Evolutionary conservation across 2,797 vertebrate genomes (phyloP).

Genomic region (Aldrovandia affinis): DNA sequence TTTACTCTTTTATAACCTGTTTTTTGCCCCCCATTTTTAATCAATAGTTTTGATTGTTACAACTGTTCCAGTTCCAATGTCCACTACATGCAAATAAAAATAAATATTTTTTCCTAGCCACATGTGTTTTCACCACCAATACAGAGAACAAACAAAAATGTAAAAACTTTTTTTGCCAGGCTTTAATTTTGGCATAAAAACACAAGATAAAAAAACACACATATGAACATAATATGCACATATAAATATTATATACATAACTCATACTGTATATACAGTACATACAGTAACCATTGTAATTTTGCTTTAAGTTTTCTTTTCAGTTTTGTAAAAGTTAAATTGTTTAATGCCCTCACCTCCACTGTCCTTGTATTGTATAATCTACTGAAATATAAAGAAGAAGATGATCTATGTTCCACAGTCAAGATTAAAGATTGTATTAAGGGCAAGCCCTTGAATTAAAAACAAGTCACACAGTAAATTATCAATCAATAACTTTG

Average conservation of each 20-base stretch:
- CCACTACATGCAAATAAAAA: background rate
- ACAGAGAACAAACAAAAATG: background rate
- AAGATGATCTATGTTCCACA: background rate
- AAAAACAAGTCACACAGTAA: background rate
- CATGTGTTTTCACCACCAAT: background rate
- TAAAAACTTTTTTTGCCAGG: too few species aligned
- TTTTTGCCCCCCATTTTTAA: background rate
- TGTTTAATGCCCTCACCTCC: background rate
- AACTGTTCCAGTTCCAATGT: background rate
- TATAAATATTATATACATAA: too few species aligned
- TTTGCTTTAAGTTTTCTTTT: too few species aligned
- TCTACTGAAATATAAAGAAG: background rate
- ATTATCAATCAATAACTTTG: conserved; percentile 17
- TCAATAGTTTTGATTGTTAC: background rate
- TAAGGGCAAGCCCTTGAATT: background rate
- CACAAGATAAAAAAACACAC: too few species aligned
- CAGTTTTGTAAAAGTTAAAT: background rate
- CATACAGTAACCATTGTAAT: too few species aligned
- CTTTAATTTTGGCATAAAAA: too few species aligned
- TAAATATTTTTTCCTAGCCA: background rate
- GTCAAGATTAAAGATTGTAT: conserved; percentile 11
- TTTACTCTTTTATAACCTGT: background rate
- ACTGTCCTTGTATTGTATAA: background rate
- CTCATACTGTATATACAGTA: too few species aligned
- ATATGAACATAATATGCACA: background rate